Evolutionary conservation across 2,888 invertebrate genomes (phyloP).

Genomic region (Eupsilia transversa): DNA sequence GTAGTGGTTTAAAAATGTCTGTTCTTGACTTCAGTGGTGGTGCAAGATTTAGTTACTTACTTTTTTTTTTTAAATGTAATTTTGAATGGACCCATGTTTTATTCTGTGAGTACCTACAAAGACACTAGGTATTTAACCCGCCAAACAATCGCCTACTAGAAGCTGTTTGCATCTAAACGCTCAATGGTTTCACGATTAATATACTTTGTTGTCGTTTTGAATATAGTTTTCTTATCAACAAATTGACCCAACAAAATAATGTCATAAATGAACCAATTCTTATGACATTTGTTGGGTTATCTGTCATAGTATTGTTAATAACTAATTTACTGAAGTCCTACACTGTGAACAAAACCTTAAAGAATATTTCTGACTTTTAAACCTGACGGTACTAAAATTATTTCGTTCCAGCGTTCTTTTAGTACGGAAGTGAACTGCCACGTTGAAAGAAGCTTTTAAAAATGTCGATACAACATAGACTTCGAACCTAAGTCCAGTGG

Average conservation of each 20-base stretch:
- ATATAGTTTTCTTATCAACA: too few relatives aligned
- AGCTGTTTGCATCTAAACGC: too few relatives aligned
- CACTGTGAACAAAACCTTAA: background rate
- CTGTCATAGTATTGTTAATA: background rate
- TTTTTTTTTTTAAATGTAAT: too few relatives aligned
- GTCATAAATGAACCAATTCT: too few relatives aligned
- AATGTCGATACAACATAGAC: slow-evolving; percentile 5
- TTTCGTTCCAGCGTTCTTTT: background rate
- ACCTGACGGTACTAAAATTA: background rate
- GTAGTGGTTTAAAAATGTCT: slow-evolving; percentile 24
- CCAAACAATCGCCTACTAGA: too few relatives aligned
- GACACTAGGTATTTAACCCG: background rate
- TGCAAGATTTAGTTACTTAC: background rate
- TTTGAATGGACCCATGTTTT: background rate
- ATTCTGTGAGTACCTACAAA: background rate
- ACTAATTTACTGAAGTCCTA: background rate
- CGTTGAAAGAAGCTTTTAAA: background rate
- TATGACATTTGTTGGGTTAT: background rate
- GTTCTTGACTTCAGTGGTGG: background rate
- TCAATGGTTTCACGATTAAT: too few relatives aligned
- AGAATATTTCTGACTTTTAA: too few relatives aligned
- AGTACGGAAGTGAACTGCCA: background rate
- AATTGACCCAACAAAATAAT: too few relatives aligned
- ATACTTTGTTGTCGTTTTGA: too few relatives aligned
- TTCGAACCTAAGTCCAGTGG: slow-evolving; percentile 11